Evolutionary conservation across 2,888 invertebrate species (phyloP), one percentile per base, ranked within the genome.

Genomic region (Drosophila glabriapex): DNA sequence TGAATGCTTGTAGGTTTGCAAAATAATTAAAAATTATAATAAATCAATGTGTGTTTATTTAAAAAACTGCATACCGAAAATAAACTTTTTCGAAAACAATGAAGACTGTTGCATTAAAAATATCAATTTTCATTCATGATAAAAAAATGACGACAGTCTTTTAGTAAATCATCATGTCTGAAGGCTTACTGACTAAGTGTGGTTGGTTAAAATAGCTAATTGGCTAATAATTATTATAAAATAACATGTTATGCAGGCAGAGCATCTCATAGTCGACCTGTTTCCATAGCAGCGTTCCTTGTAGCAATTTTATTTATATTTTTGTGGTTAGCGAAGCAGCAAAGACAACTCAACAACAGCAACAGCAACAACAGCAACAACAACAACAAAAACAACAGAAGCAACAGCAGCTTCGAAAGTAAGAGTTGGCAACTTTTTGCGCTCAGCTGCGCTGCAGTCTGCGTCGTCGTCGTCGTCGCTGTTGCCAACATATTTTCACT

Each of bases 401-500:
- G 16, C 78, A 74, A 33, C 73, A 73, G 52, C 68, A 59, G 70
- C 81, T 73, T 76, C 72, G 82, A 89, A 90, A 91, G 90, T 91
- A 89, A 90, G 83, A 89, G 89, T 82, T 86, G 69, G 71, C 81
- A 78, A 67, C 73, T 71, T 83, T 85, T 85, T 80, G 73, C 76
- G 80, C 83, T 74, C 76, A 73, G 62, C 77, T 69, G 85, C 83
- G 73, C 63, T 76, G 73, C 78, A 76, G 59, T 69, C 63, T 60
- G 53, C 50, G 54, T 39, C 12, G 54, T 35, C 54, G 65, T 43
- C 31, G 56, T 3, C 61, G 65, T 28, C 25, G 50, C 59, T 43
- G 75, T 67, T 60, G 87, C 68, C 72, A 60, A 79, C 79, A 77
- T 63, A 73, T 85, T 90, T 91, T 92, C 92, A 92, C 91, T 92